Percentiles rank a stretch among this genome's conserved stretches.
These are phyloP conservation scores for Fukomys damarensis DNA, from an alignment of 2,113 vertebrate genomes.

Conservation along the genomic window DNA sequence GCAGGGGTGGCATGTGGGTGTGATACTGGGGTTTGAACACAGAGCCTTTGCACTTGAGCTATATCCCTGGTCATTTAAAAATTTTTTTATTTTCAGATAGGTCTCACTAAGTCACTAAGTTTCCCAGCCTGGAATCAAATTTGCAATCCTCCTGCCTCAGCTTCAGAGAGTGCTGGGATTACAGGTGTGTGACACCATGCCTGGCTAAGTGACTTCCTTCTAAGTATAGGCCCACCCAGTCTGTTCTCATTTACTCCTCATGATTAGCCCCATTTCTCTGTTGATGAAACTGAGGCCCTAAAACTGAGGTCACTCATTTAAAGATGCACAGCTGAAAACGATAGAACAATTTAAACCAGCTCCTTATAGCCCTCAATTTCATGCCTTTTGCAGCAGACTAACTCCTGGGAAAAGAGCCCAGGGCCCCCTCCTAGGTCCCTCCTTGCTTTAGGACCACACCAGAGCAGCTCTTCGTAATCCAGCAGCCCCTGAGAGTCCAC, in stretches of 20 bases:
- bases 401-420: not conserved
- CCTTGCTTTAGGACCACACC: not conserved
- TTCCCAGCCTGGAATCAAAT: not conserved
- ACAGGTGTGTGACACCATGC: not conserved
- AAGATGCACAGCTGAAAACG: slow-evolving; percentile 18
- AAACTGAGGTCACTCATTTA: not conserved
- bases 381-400: not conserved
- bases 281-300: not conserved
- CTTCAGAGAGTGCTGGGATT: not conserved
- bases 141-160: not conserved
- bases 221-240: not conserved
- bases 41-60: not conserved
- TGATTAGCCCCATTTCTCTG: slow-evolving; percentile 1
- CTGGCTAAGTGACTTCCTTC: not conserved
- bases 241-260: not conserved
- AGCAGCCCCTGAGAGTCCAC: not conserved
- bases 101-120: not conserved
- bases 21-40: not conserved
- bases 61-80: not conserved
- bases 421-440: not conserved
- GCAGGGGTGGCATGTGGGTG: not conserved
- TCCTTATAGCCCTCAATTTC: not conserved
- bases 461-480: not conserved
- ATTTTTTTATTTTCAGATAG: not conserved
- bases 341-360: not conserved